Percentiles rank a stretch among this genome's conserved stretches.
Evolutionary conservation across 2,113 vertebrate species (phyloP).

Genomic region (Entelurus aequoreus): DNA sequence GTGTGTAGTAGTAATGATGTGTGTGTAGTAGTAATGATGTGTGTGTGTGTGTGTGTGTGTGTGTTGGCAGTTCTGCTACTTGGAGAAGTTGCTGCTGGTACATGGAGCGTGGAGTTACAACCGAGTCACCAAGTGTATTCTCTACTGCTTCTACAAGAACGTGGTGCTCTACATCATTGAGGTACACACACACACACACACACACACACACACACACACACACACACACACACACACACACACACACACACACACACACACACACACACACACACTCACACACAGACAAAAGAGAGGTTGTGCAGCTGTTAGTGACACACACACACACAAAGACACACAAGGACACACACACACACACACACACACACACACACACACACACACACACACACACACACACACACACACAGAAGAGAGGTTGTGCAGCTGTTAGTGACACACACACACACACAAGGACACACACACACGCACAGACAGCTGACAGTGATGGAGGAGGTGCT

Average conservation of each 20-base stretch:
- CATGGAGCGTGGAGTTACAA: conserved; percentile 99
- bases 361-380: conserved; percentile 36
- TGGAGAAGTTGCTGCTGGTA: conserved; percentile 93
- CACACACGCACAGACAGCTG: conserved; percentile 49
- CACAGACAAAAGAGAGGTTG: conserved; percentile 63
- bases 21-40: background rate
- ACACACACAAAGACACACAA: too few species aligned
- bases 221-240: conserved; percentile 19
- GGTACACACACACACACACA: conserved; percentile 69
- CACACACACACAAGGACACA: too few species aligned
- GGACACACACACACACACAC: too few species aligned
- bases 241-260: conserved; percentile 21
- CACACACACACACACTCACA: conserved; percentile 26
- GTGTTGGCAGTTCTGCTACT: conserved; percentile 84
- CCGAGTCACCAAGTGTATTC: conserved; percentile 96
- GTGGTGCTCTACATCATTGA: conserved; percentile 98
- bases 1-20: background rate
- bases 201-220: too few species aligned
- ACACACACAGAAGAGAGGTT: conserved; percentile 54
- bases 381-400: conserved; percentile 30
- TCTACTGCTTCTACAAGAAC: conserved; percentile 99
- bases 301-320: conserved; percentile 64
- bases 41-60: background rate
- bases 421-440: conserved; percentile 64
- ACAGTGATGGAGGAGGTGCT: conserved; percentile 73